These are phyloP conservation scores for Steatocranus sp. DNA, from an alignment of 2,797 vertebrate genomes.

Conservation along the genomic window DNA sequence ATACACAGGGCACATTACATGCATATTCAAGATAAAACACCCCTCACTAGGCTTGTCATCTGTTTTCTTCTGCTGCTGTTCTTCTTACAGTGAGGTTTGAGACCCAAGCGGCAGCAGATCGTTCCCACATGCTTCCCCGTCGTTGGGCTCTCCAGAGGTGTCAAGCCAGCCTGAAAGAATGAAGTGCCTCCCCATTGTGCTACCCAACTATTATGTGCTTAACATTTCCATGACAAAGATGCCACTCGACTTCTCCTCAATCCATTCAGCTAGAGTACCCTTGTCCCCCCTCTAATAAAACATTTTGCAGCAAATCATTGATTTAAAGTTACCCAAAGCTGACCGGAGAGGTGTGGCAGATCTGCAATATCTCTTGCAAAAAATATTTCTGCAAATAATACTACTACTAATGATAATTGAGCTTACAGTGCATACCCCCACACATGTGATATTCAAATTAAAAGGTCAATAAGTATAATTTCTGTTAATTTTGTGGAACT, in stretches of 20 bases:
- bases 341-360: neutral
- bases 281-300: slow-evolving; percentile 92
- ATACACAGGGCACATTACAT: neutral
- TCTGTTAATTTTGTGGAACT: neutral
- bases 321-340: slow-evolving; percentile 79
- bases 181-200: slow-evolving; percentile 98
- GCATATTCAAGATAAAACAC: neutral
- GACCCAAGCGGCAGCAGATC: slow-evolving; percentile 82
- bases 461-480: neutral
- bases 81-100: slow-evolving; percentile 43
- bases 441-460: neutral
- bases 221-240: slow-evolving; percentile 99
- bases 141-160: slow-evolving; percentile 96
- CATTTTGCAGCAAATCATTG: slow-evolving; percentile 94
- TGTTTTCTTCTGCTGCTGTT: slow-evolving; percentile 31
- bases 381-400: neutral
- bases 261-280: slow-evolving; percentile 93
- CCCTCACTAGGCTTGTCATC: neutral
- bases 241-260: slow-evolving; percentile 99
- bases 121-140: slow-evolving; percentile 99
- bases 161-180: slow-evolving; percentile 96
- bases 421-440: neutral
- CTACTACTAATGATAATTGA: neutral
- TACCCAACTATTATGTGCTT: slow-evolving; percentile 98
- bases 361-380: neutral